A percentile compares a stretch with the other conserved stretches of the same genome.
Conservation (phyloP, 1,140 invertebrate species). For the Aphelenchoides fujianensis region DNA sequence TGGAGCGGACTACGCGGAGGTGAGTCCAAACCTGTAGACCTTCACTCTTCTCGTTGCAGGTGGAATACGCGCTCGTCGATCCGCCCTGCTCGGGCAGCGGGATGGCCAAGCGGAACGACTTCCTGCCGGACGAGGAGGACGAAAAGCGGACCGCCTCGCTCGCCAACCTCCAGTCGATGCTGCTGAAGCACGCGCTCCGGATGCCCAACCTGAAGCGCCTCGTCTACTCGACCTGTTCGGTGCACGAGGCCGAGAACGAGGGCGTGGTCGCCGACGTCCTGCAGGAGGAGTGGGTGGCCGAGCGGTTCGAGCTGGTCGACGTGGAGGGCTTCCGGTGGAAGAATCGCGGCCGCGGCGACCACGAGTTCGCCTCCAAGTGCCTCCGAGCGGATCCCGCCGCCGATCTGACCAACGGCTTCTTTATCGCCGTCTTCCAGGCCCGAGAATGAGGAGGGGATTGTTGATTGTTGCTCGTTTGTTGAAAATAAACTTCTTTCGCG, state of each 20-base stretch:
- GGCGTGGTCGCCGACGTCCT: slow-evolving; percentile 72
- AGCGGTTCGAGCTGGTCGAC: slow-evolving; percentile 50
- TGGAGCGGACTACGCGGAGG: slow-evolving; percentile 31
- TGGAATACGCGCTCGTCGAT: slow-evolving; percentile 87
- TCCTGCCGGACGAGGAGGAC: slow-evolving; percentile 56
- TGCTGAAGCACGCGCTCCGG: slow-evolving; percentile 79
- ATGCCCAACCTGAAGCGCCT: slow-evolving; percentile 80
- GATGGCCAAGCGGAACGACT: slow-evolving; percentile 67
- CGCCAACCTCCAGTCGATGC: slow-evolving; percentile 75
- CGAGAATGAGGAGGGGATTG: not conserved
- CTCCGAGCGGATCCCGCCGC: slow-evolving; percentile 73
- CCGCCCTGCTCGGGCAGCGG: slow-evolving; percentile 92
- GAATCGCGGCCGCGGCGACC: slow-evolving; percentile 49
- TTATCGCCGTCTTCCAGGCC: slow-evolving; percentile 76
- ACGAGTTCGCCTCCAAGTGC: slow-evolving; percentile 69
- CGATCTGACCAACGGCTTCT: slow-evolving; percentile 86
- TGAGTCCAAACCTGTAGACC: slow-evolving; percentile 22
- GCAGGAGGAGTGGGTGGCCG: slow-evolving; percentile 29
- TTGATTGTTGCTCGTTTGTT: not conserved
- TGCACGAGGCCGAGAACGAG: slow-evolving; percentile 86
- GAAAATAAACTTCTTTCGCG: too few relatives aligned
- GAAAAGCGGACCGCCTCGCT: slow-evolving; percentile 70
- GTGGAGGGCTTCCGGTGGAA: slow-evolving; percentile 63
- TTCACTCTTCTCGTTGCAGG: slow-evolving; percentile 67
- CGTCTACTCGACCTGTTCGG: slow-evolving; percentile 91